Evolutionary conservation across 2,113 vertebrate species (phyloP), one percentile per base, ranked within the genome.

Genomic region (Eublepharis macularius): DNA sequence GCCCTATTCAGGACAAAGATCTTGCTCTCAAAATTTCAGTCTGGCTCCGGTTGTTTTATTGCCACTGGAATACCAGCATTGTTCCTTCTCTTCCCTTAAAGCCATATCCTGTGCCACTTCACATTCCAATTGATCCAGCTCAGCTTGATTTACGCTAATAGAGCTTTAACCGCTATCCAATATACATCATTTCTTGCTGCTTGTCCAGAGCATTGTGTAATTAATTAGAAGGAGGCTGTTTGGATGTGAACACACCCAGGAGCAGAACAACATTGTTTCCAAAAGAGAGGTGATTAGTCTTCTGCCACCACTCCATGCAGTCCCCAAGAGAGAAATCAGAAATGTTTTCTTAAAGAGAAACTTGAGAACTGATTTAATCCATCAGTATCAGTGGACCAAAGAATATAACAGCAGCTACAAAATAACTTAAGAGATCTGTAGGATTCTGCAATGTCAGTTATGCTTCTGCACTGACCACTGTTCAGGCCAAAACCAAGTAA

Each of bases 71-170:
- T 17, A 86, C 4, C 17, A 85, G 1, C 5, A 84, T 2, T 14
- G n/a, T 11, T 85, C 2, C 13, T 88, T 87, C 43, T 66, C 2
- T 0, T 82, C 76, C 80, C 81, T 76, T 19, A 80, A 83, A 90
- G 1, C 0, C 19, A 21, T 21, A 14, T 6, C 1, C 13, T 1
- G 16, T 41, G 2, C 69, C 69, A 73, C 82, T 82, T 72, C 0
- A 73, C 19, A 10, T 75, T 84, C 69, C 60, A 2, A 2, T 66
- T 63, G 2, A 63, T 88, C 4, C 9, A 29, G 5, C 72, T 88
- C 19, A 39, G 5, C 57, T 76, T 65, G 36, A 11, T 14, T 88
- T 84, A 80, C 1, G 3, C 24, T 73, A 75, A 84, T 21, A 36
- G 63, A 84, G 8, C 85, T 80, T 6, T 24, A 76, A 5, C 16